Conservation (phyloP, 2,113 vertebrate species). For the Syngnathus typhle region DNA sequence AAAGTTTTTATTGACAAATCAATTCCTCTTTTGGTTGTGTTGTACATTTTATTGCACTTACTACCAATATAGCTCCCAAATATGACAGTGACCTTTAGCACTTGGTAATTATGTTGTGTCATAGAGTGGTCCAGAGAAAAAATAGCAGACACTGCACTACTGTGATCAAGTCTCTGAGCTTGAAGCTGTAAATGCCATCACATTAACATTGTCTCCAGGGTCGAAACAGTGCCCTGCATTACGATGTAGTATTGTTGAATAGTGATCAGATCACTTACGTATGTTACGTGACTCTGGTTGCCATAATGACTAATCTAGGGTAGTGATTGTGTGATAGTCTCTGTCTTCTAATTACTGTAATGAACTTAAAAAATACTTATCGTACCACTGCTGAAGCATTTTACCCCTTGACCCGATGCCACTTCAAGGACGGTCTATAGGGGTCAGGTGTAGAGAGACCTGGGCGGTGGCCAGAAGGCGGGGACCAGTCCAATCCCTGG, state of each 20-base stretch:
- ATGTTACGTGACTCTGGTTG: constrained; percentile 3
- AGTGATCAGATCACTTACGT: constrained; percentile 21
- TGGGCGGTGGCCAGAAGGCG: too few relatives aligned
- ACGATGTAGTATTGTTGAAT: constrained; percentile 47
- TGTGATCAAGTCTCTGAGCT: constrained; percentile 19
- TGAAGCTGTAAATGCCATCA: constrained; percentile 54
- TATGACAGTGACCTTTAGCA: neutral
- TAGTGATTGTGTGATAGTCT: constrained; percentile 13
- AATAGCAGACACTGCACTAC: neutral
- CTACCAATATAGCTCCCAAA: neutral
- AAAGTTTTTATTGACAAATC: neutral
- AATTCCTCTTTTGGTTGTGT: neutral
- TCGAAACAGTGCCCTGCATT: constrained; percentile 29
- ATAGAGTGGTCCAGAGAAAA: neutral
- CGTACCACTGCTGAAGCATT: too few relatives aligned
- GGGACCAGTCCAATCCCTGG: too few relatives aligned
- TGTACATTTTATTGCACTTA: neutral
- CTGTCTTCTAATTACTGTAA: constrained; percentile 21
- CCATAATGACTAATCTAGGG: constrained; percentile 27
- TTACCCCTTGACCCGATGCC: too few relatives aligned
- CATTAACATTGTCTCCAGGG: constrained; percentile 54
- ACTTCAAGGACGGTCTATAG: too few relatives aligned
- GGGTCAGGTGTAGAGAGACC: too few relatives aligned
- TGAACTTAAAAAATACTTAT: constrained; percentile 7
- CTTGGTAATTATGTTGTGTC: neutral